Evolutionary conservation across 2,113 vertebrate species (phyloP), one percentile per base, ranked within the genome.

Genomic region (Embiotoca jacksoni): DNA sequence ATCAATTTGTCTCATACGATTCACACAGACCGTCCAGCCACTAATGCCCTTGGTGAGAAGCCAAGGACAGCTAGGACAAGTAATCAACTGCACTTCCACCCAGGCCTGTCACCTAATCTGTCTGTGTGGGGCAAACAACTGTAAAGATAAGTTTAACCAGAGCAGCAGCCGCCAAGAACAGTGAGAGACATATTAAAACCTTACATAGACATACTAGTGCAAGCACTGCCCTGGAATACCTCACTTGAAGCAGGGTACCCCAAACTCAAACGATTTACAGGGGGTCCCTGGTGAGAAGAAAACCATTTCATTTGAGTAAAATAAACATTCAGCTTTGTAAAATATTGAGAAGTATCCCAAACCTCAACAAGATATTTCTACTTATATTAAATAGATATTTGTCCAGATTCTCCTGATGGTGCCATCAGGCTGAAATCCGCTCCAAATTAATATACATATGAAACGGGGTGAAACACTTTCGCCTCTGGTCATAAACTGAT

Each of bases 121-220:
- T 52, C 87, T 74, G 74, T 39, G 78, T 85, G 74, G 74, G 75
- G 33, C 75, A 82, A 82, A 83, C 86, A 78, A 88, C 87, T 90
- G 90, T 91, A 91, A 84, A 82, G 88, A 90, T 89, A 91, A 72
- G 91, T 91, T 91, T 90, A 89, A 87, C 88, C 74, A 61, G 31
- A 79, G 81, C 54, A 50, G 64, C 33, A 23, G 66, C 44, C 16
- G 58, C 73, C 83, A 87, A 80, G 75, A 74, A 79, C 62, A 57
- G 75, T 50, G 61, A 57, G 82, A 81, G 74, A 76, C 69, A 78
- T 46, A 39, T 39, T 88, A 64, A 82, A 78, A 89, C 61, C 81
- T 63, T 62, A 69, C 52, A 75, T n/a, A 35, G 56, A 80, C 78
- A 88, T 82, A 59, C 80, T 80, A 74, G 54, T 5, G 33, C n/a